These are phyloP conservation scores for Tenthredo scrophulariae DNA, from an alignment of 2,888 invertebrate species.

Conservation along the genomic window DNA sequence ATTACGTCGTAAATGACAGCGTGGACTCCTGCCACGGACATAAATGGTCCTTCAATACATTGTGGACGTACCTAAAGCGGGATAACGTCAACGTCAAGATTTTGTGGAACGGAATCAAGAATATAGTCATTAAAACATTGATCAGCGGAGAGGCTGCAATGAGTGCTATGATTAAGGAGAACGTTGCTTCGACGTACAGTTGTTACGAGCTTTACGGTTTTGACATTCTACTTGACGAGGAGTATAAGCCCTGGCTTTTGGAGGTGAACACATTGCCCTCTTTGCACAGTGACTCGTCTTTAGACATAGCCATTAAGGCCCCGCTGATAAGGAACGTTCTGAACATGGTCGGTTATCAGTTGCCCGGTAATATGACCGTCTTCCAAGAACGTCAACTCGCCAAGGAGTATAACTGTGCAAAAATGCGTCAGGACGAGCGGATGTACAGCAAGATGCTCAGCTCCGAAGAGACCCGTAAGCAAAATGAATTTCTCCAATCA, in stretches of 20 bases:
- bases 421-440: conserved; percentile 47
- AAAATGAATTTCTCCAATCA: not conserved
- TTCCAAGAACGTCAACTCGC: conserved; percentile 51
- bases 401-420: conserved; percentile 26
- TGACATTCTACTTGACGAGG: conserved; percentile 94
- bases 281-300: conserved; percentile 88
- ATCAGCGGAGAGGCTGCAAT: conserved; percentile 90
- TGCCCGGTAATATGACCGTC: conserved; percentile 79
- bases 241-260: conserved; percentile 94
- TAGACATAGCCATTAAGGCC: conserved; percentile 94
- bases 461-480: conserved; percentile 27
- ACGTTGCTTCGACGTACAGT: conserved; percentile 88
- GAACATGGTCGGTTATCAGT: conserved; percentile 93
- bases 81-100: conserved; percentile 86
- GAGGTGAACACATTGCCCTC: conserved; percentile 92
- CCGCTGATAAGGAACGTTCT: conserved; percentile 92
- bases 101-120: conserved; percentile 90
- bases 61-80: conserved; percentile 87
- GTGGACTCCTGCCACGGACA: conserved; percentile 94
- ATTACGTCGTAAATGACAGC: conserved; percentile 92
- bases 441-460: conserved; percentile 47
- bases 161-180: conserved; percentile 85
- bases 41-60: conserved; percentile 86
- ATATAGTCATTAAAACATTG: conserved; percentile 94
- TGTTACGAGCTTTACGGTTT: conserved; percentile 96